phyloP scores from a whole-genome alignment of 1,140 invertebrate genomes.

The Nymphalis io region DNA sequence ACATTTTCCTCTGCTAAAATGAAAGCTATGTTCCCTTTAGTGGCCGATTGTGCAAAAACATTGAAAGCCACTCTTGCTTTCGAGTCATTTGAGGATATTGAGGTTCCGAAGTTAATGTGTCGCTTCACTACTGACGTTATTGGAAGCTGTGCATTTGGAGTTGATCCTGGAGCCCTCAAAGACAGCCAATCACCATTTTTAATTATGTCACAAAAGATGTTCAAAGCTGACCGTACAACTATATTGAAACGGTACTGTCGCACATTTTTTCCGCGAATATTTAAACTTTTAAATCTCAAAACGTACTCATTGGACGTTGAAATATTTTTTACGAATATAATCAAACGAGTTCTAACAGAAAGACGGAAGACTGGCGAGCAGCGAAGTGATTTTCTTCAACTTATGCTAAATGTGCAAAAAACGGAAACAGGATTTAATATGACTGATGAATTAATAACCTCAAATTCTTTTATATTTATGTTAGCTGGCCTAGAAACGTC shows the following conservation, averaged over 20 bases:
- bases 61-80: conserved; percentile 52
- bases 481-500: conserved; percentile 83
- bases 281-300: conserved; percentile 70
- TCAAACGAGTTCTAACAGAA: conserved; percentile 66
- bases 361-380: conserved; percentile 54
- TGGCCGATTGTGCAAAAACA: conserved; percentile 65
- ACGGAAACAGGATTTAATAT: conserved; percentile 62
- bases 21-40: conserved; percentile 77
- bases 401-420: conserved; percentile 71
- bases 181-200: conserved; percentile 69
- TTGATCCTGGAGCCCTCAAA: conserved; percentile 67
- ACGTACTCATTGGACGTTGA: conserved; percentile 67
- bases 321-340: conserved; percentile 66
- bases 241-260: conserved; percentile 72
- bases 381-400: conserved; percentile 68
- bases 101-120: conserved; percentile 64
- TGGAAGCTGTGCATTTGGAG: conserved; percentile 74
- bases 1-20: conserved; percentile 79
- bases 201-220: conserved; percentile 73
- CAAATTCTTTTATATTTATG: conserved; percentile 81
- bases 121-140: conserved; percentile 75
- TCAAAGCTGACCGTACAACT: conserved; percentile 58
- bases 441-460: conserved; percentile 74
- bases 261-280: conserved; percentile 66
- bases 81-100: conserved; percentile 52